Conservation (phyloP, 2,888 invertebrate genomes). For the Thereva nobilitata region DNA sequence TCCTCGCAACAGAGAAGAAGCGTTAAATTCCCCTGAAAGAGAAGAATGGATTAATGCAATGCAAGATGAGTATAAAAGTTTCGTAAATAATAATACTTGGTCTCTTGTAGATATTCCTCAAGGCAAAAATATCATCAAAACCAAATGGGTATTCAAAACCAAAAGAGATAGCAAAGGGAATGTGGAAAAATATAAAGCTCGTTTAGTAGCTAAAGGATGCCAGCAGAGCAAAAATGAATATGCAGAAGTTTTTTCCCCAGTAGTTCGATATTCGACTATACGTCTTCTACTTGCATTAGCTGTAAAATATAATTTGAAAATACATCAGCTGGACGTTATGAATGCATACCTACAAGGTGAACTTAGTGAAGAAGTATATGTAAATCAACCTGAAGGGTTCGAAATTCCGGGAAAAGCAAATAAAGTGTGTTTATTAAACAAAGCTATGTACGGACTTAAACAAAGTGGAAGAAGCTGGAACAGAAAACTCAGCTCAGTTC, state of each 20-base stretch:
- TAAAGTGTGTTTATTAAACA: constrained; percentile 16
- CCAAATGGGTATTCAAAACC: constrained; percentile 45
- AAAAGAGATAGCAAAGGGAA: constrained; percentile 41
- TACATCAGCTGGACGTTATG: constrained; percentile 26
- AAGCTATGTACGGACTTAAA: constrained; percentile 22
- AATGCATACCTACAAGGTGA: constrained; percentile 28
- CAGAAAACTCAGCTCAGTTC: constrained; percentile 8
- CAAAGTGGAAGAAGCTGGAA: constrained; percentile 29
- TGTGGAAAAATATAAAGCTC: constrained; percentile 45
- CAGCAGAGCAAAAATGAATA: constrained; percentile 46
- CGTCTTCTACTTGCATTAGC: no score
- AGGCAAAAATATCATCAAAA: constrained; percentile 20
- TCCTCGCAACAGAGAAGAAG: constrained; percentile 14
- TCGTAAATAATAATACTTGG: constrained; percentile 36
- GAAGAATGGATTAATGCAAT: constrained; percentile 37
- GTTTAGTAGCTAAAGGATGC: constrained; percentile 47
- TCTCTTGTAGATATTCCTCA: constrained; percentile 30
- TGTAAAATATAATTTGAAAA: no score
- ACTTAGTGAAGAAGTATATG: constrained; percentile 14
- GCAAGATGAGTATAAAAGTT: constrained; percentile 32
- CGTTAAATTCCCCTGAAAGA: constrained; percentile 23
- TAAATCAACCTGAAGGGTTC: constrained; percentile 27
- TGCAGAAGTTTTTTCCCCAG: no score
- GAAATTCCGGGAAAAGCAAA: constrained; percentile 4
- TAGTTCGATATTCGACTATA: no score